Percentiles rank a stretch among this genome's conserved stretches.
phyloP scores from a whole-genome alignment of 2,888 invertebrate genomes.

The Oegoconia quadripuncta region DNA sequence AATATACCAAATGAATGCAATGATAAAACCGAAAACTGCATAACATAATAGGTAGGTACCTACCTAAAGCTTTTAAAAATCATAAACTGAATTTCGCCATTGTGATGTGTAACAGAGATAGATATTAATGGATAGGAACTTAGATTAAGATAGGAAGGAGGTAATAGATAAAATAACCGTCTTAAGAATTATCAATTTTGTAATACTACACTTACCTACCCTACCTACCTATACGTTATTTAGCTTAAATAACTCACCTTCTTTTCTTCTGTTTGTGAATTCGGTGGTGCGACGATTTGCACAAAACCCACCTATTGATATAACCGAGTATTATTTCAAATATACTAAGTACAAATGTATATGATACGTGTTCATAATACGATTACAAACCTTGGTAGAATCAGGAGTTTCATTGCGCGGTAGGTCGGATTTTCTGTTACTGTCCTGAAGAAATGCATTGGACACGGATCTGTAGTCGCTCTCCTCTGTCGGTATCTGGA shows the following conservation, averaged over 20 bases:
- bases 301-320: conserved; percentile 30
- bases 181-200: too few species aligned
- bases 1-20: too few species aligned
- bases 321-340: neutral
- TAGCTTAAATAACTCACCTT: conserved; percentile 34
- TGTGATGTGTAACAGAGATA: neutral
- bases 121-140: neutral
- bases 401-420: conserved; percentile 66
- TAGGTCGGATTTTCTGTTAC: conserved; percentile 56
- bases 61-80: conserved; percentile 1
- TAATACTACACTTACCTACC: too few species aligned
- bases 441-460: conserved; percentile 69
- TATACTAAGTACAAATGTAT: neutral
- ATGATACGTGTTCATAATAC: neutral
- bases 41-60: too few species aligned
- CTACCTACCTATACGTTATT: too few species aligned
- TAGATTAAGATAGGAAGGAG: too few species aligned
- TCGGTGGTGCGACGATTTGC: conserved; percentile 39
- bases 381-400: conserved; percentile 53
- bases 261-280: conserved; percentile 45
- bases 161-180: too few species aligned
- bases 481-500: conserved; percentile 58
- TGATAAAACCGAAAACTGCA: too few species aligned
- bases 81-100: conserved; percentile 12
- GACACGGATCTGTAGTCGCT: conserved; percentile 64